Evolutionary conservation across 2,113 vertebrate species (phyloP).

Genomic region (Anthoscopus minutus): DNA sequence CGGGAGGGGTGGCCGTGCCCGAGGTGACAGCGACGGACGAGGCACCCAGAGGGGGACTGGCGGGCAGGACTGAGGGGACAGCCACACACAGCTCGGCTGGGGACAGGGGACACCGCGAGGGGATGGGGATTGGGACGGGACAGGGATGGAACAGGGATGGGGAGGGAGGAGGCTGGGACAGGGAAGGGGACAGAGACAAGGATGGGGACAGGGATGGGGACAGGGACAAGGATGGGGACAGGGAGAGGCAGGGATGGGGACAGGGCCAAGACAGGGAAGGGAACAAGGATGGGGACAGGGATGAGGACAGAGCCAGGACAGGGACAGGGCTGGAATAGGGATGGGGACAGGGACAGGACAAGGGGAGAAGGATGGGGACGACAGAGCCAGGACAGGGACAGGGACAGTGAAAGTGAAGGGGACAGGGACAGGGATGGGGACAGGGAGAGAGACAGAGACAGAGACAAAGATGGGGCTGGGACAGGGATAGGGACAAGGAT

Average conservation of each 20-base stretch:
- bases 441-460: no score
- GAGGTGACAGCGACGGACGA: slow-evolving; percentile 71
- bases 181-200: not conserved
- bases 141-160: not conserved
- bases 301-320: not conserved
- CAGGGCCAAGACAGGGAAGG: not conserved
- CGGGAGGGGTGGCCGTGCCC: slow-evolving; percentile 65
- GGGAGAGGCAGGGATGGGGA: not conserved
- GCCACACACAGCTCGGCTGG: not conserved
- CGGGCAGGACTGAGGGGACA: slow-evolving; percentile 71
- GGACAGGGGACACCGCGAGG: not conserved
- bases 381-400: not conserved
- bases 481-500: not conserved
- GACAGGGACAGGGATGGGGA: not conserved
- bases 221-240: rapidly evolving
- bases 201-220: not conserved
- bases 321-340: no score
- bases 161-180: not conserved
- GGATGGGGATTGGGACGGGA: not conserved
- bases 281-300: not conserved
- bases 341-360: no score
- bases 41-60: slow-evolving; percentile 73
- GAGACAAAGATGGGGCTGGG: no score
- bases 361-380: not conserved
- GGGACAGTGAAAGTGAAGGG: no score